Percentiles rank a stretch among this genome's conserved stretches.
Evolutionary conservation across 2,113 vertebrate species (phyloP).

Genomic region (Leuciscus idus): DNA sequence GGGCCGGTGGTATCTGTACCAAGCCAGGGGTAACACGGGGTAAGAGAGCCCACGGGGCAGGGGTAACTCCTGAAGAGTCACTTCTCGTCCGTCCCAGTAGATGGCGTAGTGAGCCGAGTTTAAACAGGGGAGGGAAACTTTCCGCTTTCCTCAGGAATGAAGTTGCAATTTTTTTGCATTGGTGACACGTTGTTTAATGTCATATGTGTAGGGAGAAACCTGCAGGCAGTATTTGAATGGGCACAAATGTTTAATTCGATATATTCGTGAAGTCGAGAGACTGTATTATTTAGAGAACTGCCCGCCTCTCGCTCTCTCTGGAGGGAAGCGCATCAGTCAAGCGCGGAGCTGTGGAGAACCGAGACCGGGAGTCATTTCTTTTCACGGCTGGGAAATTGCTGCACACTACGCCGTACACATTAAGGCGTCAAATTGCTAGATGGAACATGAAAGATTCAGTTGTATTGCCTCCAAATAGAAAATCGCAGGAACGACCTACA

Average conservation of each 20-base stretch:
- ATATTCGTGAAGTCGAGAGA: constrained; percentile 49
- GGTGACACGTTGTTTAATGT: constrained; percentile 48
- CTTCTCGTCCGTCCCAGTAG: constrained; percentile 71
- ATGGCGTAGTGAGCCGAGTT: constrained; percentile 82
- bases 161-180: constrained; percentile 44
- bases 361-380: constrained; percentile 57
- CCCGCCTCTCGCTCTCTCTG: constrained; percentile 39
- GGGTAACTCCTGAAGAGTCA: constrained; percentile 23
- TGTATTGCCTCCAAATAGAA: constrained; percentile 62
- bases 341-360: constrained; percentile 51
- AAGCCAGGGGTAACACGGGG: constrained; percentile 67
- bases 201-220: constrained; percentile 23
- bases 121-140: constrained; percentile 48
- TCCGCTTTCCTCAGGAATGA: constrained; percentile 29
- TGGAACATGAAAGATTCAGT: constrained; percentile 68
- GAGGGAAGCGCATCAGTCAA: constrained; percentile 59
- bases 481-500: constrained; percentile 65
- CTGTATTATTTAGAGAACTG: constrained; percentile 51
- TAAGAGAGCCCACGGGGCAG: constrained; percentile 59
- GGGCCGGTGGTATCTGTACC: constrained; percentile 70
- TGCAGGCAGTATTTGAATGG: constrained; percentile 34
- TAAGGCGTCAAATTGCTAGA: constrained; percentile 67
- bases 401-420: constrained; percentile 63
- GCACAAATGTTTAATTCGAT: constrained; percentile 51
- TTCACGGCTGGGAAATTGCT: constrained; percentile 51